These are phyloP conservation scores for Pyrrhosoma nymphula DNA, from an alignment of 2,888 invertebrate species.

Conservation along the genomic window DNA sequence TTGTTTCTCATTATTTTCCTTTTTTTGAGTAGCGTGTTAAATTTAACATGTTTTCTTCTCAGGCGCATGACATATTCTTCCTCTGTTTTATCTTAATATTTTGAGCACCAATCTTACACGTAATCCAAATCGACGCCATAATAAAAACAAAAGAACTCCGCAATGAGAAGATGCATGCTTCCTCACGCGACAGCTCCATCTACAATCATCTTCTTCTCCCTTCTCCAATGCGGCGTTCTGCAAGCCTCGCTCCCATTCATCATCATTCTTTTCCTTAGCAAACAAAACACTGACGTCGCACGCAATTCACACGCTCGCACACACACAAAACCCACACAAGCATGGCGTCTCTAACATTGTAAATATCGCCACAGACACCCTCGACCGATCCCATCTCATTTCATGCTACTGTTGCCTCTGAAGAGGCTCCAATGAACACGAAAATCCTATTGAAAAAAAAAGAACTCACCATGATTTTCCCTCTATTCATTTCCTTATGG, in stretches of 20 bases:
- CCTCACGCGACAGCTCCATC: not conserved
- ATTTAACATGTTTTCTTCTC: constrained; percentile 53
- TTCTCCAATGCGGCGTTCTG: no score
- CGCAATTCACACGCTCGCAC: constrained; percentile 28
- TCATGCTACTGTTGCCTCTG: not conserved
- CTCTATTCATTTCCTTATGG: not conserved
- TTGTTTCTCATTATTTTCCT: constrained; percentile 13
- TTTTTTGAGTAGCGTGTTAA: constrained; percentile 1
- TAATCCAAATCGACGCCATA: constrained; percentile 32
- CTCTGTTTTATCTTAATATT: constrained; percentile 57
- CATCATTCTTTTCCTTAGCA: constrained; percentile 20
- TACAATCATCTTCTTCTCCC: no score
- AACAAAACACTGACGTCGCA: constrained; percentile 26
- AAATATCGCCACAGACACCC: constrained; percentile 9
- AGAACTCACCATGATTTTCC: not conserved
- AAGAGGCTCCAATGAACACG: not conserved
- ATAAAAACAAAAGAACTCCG: constrained; percentile 15
- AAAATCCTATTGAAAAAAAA: constrained; percentile 9
- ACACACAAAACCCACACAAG: not conserved
- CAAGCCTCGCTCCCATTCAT: not conserved
- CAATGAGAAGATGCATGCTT: constrained; percentile 27
- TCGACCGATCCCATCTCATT: not conserved
- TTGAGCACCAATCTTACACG: constrained; percentile 65
- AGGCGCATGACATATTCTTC: constrained; percentile 52
- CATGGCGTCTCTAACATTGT: constrained; percentile 27